Conservation (phyloP, 1,140 invertebrate species). For the Sitophilus oryzae region DNA sequence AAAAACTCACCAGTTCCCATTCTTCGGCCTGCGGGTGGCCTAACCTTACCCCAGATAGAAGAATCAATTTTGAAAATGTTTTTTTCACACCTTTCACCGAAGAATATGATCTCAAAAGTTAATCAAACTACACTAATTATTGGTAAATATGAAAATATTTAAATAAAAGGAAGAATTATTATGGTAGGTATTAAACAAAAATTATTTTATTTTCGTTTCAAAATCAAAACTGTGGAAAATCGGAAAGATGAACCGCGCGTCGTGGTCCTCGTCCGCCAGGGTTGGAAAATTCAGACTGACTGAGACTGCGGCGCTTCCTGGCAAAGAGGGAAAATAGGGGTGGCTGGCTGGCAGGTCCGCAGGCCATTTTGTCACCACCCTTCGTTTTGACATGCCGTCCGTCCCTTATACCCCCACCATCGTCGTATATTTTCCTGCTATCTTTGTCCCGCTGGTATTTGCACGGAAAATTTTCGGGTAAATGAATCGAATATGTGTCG, state of each 20-base stretch:
- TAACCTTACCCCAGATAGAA: conserved; percentile 42
- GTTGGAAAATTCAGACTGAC: conserved; percentile 33
- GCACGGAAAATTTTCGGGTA: no score
- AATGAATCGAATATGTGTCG: no score
- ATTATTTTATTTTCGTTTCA: no score
- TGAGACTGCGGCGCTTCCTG: conserved; percentile 26
- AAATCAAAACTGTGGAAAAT: background rate
- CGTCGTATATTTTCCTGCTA: background rate
- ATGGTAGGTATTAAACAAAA: no score
- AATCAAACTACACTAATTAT: no score
- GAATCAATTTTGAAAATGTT: conserved; percentile 42
- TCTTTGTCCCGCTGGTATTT: background rate
- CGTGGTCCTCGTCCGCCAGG: conserved; percentile 11
- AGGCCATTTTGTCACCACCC: conserved; percentile 46
- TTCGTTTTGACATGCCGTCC: conserved; percentile 38
- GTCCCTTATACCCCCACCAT: conserved; percentile 26
- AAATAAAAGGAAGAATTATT: no score
- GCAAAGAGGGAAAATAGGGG: conserved; percentile 8
- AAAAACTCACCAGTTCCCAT: conserved; percentile 44
- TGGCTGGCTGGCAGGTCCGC: conserved; percentile 36
- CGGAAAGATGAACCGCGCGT: background rate
- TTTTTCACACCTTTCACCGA: background rate
- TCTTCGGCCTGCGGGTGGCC: conserved; percentile 41
- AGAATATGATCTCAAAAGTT: background rate
- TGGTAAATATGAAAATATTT: no score